Percentiles rank a stretch among this genome's conserved stretches.
Conservation (phyloP, 2,113 vertebrate species). For the Mohoua ochrocephala region DNA sequence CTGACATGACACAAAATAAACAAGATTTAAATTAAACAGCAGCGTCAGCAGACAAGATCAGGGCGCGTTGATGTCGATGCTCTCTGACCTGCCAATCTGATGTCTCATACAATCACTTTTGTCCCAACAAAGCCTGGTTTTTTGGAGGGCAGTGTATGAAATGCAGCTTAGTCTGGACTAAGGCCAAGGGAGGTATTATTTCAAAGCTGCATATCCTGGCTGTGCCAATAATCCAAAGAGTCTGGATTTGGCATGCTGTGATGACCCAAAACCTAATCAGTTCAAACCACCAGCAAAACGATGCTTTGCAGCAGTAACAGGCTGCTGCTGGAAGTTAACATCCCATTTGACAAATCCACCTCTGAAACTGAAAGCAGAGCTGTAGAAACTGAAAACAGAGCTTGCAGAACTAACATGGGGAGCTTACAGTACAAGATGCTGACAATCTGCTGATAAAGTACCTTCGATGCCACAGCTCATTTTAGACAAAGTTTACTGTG, state of each 20-base stretch:
- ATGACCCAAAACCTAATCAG: neutral
- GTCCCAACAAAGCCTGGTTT: neutral
- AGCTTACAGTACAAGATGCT: neutral
- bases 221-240: neutral
- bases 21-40: slow-evolving; percentile 14
- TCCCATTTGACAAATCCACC: neutral
- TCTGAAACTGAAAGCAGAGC: neutral
- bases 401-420: neutral
- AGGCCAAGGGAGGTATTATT: neutral
- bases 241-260: neutral
- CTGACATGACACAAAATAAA: neutral
- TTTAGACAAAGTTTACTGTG: neutral
- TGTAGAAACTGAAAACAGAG: too few species aligned
- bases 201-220: neutral
- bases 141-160: neutral
- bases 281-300: neutral
- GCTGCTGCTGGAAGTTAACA: neutral
- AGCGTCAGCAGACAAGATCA: neutral
- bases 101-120: neutral
- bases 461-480: neutral
- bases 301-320: neutral
- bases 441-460: neutral
- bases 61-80: neutral
- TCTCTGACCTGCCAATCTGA: neutral
- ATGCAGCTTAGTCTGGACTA: neutral